A percentile compares a stretch with the other conserved stretches of the same genome.
Conservation (phyloP, 2,797 vertebrate species). For the Coranthus polyacanthus region DNA sequence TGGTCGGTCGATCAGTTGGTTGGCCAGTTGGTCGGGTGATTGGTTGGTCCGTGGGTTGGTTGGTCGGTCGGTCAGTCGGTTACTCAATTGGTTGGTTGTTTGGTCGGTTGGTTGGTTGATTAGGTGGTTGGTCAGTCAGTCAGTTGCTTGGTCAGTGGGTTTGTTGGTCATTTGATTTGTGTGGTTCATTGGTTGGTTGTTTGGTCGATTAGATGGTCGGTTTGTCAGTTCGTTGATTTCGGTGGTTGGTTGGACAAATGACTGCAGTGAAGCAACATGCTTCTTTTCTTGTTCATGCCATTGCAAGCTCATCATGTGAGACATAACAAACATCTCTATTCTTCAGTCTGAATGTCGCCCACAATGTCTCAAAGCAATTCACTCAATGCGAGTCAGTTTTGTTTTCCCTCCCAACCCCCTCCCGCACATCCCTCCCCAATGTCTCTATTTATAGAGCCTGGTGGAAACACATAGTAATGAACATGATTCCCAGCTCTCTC, state of each 20-base stretch:
- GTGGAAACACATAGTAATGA: slow-evolving; percentile 43
- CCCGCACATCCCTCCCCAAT: background rate
- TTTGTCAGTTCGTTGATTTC: too few relatives aligned
- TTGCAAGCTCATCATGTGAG: background rate
- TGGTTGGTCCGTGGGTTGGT: too few relatives aligned
- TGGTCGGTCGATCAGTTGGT: too few relatives aligned
- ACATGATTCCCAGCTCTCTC: slow-evolving; percentile 26
- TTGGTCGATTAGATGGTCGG: too few relatives aligned
- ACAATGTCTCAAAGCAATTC: slow-evolving; percentile 12
- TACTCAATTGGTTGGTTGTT: too few relatives aligned
- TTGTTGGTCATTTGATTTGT: too few relatives aligned
- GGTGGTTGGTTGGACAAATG: background rate
- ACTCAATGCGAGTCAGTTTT: slow-evolving; percentile 16
- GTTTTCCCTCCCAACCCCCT: slow-evolving; percentile 14
- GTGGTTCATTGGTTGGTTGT: background rate
- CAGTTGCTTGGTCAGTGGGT: too few relatives aligned
- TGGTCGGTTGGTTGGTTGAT: too few relatives aligned
- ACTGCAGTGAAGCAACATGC: background rate
- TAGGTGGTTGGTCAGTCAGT: too few relatives aligned
- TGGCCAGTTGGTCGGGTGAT: too few relatives aligned
- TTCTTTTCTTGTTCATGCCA: background rate
- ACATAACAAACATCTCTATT: background rate
- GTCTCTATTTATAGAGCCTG: slow-evolving; percentile 52
- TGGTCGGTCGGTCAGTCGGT: too few relatives aligned
- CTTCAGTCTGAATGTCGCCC: slow-evolving; percentile 7